Evolutionary conservation across 2,113 vertebrate genomes (phyloP).

Genomic region (Ahaetulla prasina): DNA sequence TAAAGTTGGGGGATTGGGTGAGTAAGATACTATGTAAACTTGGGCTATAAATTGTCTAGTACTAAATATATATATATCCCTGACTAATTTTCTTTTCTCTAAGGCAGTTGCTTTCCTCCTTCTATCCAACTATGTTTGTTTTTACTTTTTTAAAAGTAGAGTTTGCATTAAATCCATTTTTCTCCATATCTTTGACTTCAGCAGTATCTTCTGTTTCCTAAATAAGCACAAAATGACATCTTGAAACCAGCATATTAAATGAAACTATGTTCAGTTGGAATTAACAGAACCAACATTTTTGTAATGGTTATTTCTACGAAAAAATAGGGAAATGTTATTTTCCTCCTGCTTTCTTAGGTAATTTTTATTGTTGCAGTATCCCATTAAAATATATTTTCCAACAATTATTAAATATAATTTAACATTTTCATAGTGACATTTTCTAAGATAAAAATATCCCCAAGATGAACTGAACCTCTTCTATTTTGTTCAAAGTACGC

Average conservation of each 20-base stretch:
- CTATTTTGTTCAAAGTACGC: slow-evolving; percentile 46
- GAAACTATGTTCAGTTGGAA: neutral
- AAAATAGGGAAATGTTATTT: slow-evolving; percentile 29
- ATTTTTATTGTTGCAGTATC: slow-evolving; percentile 28
- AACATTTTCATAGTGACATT: slow-evolving; percentile 51
- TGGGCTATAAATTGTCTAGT: neutral
- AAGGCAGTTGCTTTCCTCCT: neutral
- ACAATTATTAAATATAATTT: slow-evolving; percentile 57
- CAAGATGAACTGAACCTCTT: slow-evolving; percentile 34
- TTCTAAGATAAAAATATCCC: slow-evolving; percentile 19
- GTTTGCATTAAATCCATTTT: neutral
- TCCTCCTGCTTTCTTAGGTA: slow-evolving; percentile 26
- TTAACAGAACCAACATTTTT: neutral
- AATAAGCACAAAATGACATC: neutral
- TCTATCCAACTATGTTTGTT: neutral
- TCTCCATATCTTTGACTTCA: neutral
- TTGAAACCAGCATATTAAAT: neutral
- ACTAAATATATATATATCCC: neutral
- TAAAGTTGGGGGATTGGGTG: neutral
- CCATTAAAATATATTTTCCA: slow-evolving; percentile 50
- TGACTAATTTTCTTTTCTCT: neutral
- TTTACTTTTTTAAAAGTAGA: neutral
- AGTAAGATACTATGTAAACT: neutral
- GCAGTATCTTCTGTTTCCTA: neutral
- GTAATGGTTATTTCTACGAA: neutral